phyloP scores from a whole-genome alignment of 2,797 vertebrate genomes.

The Diglossa cyanea region DNA sequence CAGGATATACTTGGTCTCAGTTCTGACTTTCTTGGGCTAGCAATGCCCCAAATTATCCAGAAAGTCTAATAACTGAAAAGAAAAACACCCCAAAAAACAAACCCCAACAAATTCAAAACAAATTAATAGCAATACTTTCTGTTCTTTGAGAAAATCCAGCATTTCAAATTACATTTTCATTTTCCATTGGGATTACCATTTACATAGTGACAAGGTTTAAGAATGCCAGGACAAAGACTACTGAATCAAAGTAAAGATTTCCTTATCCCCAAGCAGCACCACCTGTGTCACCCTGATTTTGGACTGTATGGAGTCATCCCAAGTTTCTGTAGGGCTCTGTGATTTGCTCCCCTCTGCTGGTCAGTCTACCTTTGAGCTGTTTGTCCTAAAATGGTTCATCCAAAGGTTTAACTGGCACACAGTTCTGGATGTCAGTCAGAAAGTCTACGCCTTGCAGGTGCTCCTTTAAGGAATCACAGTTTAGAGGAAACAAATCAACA shows the following conservation, averaged over 20 bases:
- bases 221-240: not conserved
- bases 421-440: not conserved
- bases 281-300: not conserved
- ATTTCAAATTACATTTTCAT: not conserved
- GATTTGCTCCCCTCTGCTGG: not conserved
- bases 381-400: not conserved
- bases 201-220: not conserved
- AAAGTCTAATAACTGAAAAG: not conserved
- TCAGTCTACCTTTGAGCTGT: not conserved
- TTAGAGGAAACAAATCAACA: not conserved
- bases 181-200: not conserved
- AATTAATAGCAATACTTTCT: not conserved
- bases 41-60: not conserved
- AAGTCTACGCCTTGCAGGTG: not conserved
- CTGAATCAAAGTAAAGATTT: not conserved
- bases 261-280: not conserved
- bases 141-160: not conserved
- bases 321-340: not conserved
- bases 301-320: rapidly evolving
- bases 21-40: not conserved
- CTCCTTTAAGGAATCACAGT: not conserved
- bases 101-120: no score
- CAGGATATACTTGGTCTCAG: not conserved
- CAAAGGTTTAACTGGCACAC: not conserved
- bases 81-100: not conserved